These are phyloP conservation scores for Dryas iulia DNA, from an alignment of 1,140 invertebrate genomes.

Conservation along the genomic window DNA sequence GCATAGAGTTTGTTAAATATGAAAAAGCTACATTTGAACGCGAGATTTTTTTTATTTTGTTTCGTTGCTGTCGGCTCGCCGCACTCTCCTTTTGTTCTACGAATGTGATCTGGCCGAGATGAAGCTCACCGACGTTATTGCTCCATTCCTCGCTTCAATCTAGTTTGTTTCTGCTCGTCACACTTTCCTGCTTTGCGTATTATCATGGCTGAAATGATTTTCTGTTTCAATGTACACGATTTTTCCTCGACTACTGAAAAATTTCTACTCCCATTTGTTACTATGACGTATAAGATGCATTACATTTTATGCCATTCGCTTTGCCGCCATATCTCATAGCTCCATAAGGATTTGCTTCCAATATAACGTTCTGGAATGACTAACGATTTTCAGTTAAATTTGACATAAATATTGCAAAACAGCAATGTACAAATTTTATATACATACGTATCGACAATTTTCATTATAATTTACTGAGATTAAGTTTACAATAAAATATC, in stretches of 20 bases:
- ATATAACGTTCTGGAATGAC: constrained; percentile 57
- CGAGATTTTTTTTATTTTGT: constrained; percentile 58
- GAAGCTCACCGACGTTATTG: constrained; percentile 67
- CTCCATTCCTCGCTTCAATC: constrained; percentile 62
- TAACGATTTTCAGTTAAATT: constrained; percentile 57
- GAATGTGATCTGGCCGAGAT: constrained; percentile 73
- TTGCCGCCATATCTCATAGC: constrained; percentile 53
- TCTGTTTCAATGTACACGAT: constrained; percentile 41
- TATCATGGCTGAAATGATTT: constrained; percentile 57
- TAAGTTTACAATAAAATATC: neutral
- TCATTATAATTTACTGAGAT: neutral
- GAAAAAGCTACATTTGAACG: constrained; percentile 72
- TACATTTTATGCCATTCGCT: constrained; percentile 60
- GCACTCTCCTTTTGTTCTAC: constrained; percentile 68
- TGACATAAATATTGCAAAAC: constrained; percentile 51
- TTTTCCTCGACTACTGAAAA: constrained; percentile 40
- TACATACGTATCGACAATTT: neutral
- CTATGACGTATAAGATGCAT: constrained; percentile 59
- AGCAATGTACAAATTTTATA: constrained; percentile 16
- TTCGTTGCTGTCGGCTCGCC: constrained; percentile 58
- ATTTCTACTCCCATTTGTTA: constrained; percentile 60
- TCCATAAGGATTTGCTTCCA: constrained; percentile 58
- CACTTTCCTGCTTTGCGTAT: constrained; percentile 54
- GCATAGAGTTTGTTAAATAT: constrained; percentile 66
- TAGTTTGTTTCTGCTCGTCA: constrained; percentile 62